Conservation (phyloP, 2,113 vertebrate genomes). For the Cryptotis parvus region DNA sequence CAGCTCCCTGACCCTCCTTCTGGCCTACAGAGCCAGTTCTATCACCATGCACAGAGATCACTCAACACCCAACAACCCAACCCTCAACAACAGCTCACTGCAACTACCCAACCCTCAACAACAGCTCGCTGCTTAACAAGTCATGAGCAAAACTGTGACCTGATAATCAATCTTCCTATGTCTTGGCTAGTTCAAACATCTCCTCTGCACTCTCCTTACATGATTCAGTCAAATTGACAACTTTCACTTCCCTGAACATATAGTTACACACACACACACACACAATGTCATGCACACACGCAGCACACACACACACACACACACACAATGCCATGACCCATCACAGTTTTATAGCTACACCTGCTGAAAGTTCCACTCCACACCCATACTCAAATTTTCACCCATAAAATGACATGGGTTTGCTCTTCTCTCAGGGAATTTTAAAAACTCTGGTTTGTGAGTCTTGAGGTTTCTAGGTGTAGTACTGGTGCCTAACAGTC, state of each 20-base stretch:
- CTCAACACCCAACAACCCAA: neutral
- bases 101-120: neutral
- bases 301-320: accelerated
- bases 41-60: neutral
- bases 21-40: neutral
- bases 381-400: neutral
- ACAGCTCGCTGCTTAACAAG: neutral
- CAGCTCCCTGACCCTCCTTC: neutral
- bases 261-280: neutral
- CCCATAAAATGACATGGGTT: neutral
- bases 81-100: neutral
- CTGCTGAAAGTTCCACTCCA: neutral
- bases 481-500: neutral
- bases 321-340: no score
- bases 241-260: neutral
- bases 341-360: no score
- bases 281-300: no score
- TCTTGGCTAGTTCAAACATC: neutral
- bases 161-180: neutral
- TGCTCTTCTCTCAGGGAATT: neutral
- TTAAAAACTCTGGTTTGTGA: neutral
- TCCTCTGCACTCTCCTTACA: neutral
- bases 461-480: neutral
- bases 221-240: neutral
- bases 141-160: neutral